phyloP scores from a whole-genome alignment of 2,888 invertebrate species.

The Nesidiocoris tenuis region DNA sequence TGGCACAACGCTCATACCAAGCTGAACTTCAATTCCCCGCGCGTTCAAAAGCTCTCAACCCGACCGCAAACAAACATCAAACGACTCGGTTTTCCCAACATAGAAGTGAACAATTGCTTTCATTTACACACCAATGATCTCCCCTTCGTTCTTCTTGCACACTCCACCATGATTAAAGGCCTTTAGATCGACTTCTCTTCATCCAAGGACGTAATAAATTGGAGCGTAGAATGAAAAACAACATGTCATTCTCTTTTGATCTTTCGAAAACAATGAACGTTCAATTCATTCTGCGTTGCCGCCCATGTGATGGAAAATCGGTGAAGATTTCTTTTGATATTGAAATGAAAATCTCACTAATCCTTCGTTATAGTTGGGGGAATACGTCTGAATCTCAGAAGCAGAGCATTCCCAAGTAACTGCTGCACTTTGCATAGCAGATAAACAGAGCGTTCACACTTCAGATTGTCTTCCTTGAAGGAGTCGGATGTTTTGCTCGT shows the following conservation, averaged over 20 bases:
- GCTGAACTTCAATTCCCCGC: conserved; percentile 3
- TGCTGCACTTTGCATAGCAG: no score
- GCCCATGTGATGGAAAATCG: conserved; percentile 6
- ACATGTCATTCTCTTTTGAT: conserved; percentile 17
- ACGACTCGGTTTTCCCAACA: conserved; percentile 23
- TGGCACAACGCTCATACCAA: conserved; percentile 30
- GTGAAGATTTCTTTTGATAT: conserved; percentile 29
- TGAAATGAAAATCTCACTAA: conserved; percentile 9
- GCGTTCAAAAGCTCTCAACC: conserved; percentile 12
- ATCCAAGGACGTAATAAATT: conserved; percentile 29
- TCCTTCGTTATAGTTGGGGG: no score
- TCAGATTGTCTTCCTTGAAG: no score
- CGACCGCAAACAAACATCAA: conserved; percentile 31
- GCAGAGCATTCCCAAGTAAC: no score
- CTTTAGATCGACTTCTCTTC: background rate
- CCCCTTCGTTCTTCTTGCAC: conserved; percentile 23
- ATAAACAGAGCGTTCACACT: no score
- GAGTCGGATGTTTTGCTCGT: no score
- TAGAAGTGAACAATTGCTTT: conserved; percentile 34
- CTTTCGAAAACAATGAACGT: conserved; percentile 25
- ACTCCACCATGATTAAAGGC: conserved; percentile 30
- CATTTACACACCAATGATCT: conserved; percentile 38
- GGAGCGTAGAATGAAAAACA: conserved; percentile 5
- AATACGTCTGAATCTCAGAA: no score
- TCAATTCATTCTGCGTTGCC: conserved; percentile 24